These are phyloP conservation scores for Luidia sarsii DNA, from an alignment of 53 echinoderm and acorn worm genomes.

Conservation along the genomic window DNA sequence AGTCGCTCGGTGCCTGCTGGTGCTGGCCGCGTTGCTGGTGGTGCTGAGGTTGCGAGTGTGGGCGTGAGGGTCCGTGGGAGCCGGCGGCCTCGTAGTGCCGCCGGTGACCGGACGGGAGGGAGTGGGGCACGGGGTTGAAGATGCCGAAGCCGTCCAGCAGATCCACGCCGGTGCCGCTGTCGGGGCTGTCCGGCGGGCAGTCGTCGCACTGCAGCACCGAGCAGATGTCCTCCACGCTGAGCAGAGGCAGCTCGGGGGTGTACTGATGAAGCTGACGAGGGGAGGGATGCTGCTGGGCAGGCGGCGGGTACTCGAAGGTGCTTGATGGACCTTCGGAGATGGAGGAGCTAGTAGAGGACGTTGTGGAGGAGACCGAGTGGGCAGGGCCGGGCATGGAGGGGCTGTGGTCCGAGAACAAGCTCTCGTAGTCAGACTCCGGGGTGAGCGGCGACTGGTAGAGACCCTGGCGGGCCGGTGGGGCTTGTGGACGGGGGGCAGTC, in stretches of 20 bases:
- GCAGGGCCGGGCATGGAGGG: conserved; percentile 12
- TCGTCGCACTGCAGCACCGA: conserved; percentile 35
- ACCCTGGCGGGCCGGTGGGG: not conserved
- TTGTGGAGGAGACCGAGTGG: not conserved
- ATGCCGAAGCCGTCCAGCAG: conserved; percentile 32
- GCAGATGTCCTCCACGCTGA: conserved; percentile 50
- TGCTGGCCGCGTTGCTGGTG: not conserved
- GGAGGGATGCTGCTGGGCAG: not conserved
- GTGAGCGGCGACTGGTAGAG: conserved; percentile 33
- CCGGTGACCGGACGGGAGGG: no score
- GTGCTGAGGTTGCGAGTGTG: not conserved
- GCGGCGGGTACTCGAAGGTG: not conserved
- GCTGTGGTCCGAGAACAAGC: conserved; percentile 30
- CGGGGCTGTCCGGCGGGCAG: conserved; percentile 15
- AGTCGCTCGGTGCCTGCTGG: not conserved
- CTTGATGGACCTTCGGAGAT: no score
- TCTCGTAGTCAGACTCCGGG: conserved; percentile 44
- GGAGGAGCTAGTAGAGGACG: not conserved
- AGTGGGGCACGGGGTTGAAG: no score
- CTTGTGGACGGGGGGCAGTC: not conserved
- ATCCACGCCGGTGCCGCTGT: conserved; percentile 33
- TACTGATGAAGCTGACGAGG: not conserved
- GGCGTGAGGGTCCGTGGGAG: not conserved
- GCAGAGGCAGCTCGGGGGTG: conserved; percentile 13
- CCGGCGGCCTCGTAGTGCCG: no score